Evolutionary conservation across 2,888 invertebrate species (phyloP).

Genomic region (Ophion costatus): DNA sequence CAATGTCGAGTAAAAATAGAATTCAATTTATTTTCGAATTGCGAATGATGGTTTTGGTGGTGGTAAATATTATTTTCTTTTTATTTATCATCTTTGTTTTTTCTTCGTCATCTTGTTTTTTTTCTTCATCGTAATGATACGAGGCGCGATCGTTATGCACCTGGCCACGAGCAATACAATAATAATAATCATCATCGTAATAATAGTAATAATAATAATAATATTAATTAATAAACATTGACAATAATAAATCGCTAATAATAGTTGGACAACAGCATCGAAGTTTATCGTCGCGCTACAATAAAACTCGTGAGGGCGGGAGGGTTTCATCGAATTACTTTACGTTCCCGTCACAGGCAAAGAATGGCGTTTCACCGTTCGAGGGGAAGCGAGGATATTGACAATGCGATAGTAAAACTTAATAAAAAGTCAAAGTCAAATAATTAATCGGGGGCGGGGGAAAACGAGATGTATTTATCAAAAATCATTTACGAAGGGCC

Average conservation of each 20-base stretch:
- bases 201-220: constrained; percentile 70
- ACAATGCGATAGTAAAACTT: constrained; percentile 46
- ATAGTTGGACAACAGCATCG: constrained; percentile 64
- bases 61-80: constrained; percentile 51
- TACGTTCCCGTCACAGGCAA: constrained; percentile 12
- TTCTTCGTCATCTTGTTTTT: constrained; percentile 31
- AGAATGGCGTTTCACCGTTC: constrained; percentile 4
- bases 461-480: constrained; percentile 46
- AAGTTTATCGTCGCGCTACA: constrained; percentile 61
- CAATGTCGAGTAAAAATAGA: constrained; percentile 66
- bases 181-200: constrained; percentile 68
- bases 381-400: constrained; percentile 38
- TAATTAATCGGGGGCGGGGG: constrained; percentile 33
- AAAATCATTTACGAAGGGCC: constrained; percentile 50
- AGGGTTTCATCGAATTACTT: background rate
- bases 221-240: constrained; percentile 72
- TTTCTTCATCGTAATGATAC: constrained; percentile 56
- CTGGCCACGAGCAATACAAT: constrained; percentile 73
- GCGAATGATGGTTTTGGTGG: constrained; percentile 60
- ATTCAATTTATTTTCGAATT: constrained; percentile 67
- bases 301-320: constrained; percentile 50
- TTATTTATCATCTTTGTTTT: constrained; percentile 37
- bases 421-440: constrained; percentile 22
- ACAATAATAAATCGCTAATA: constrained; percentile 73
- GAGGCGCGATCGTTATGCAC: constrained; percentile 73